Base-by-base conservation (phyloP, 1,140 invertebrate species). In the Cyphomyrmex costatus region DNA sequence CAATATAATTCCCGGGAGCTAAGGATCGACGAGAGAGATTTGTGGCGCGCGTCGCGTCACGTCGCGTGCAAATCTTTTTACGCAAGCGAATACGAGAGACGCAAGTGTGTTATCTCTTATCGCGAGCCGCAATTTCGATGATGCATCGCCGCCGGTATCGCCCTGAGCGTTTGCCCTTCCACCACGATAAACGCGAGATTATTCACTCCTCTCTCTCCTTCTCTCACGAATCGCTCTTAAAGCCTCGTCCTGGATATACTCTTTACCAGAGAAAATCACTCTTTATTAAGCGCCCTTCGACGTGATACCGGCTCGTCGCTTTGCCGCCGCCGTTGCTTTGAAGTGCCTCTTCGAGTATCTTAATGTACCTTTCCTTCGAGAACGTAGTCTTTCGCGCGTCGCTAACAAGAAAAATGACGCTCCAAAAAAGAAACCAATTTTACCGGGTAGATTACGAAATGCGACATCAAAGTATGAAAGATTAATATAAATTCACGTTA, bases 331-430 rank as follows among this genome's bases (percentile, higher is more conserved):
- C 58, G 46, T 42, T 63, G 36, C 42, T 73, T 74, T 49, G 27
- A 74, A 83, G 66, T 42, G 36, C 51, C 36, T 82, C 66, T 82
- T 82, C 53, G 53, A 56, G 53, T 83, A 83, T 74, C 68, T 83
- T 83, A 42, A 83, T 60, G 68, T 49, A 83, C 19, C 53, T 83
- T 60, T 74, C 24, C 24, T 60, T 61, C 46, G 65, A 71, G 66
- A 79, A 36, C 24, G 30, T 42, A 42, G 8, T 61, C 56, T 61
- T 74, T 61, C 68, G 68, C 66, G 51, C 56, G 51, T 58, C 33
- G 19, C 42, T 70, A 80, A 74, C 27, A 42, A 27, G 66, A 46
- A 83, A 83, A 63, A 70, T 71, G 42, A 83, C 16, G 27, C 36
- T 30, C 24, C 51, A 16, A 46, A 24, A n/a, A 58, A 73, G 33